phyloP scores from a whole-genome alignment of 2,113 vertebrate species.

The Mirza zaza region DNA sequence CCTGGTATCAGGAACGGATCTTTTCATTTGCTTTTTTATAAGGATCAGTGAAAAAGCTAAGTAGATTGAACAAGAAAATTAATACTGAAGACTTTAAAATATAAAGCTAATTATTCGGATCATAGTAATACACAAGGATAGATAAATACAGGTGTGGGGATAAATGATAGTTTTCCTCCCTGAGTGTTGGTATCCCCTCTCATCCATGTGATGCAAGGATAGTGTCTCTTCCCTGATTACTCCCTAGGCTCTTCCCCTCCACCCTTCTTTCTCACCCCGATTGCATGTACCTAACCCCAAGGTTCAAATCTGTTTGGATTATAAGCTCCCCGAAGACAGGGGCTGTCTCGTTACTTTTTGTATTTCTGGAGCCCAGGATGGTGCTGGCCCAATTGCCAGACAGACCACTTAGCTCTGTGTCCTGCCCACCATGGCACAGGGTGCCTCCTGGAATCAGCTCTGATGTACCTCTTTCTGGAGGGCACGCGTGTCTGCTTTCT shows the following conservation, averaged over 20 bases:
- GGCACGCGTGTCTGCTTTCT: background rate
- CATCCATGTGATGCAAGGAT: background rate
- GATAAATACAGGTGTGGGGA: background rate
- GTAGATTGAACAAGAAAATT: background rate
- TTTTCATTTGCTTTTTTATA: background rate
- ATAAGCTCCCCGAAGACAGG: background rate
- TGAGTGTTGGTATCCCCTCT: background rate
- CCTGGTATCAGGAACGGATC: background rate
- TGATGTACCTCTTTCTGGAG: background rate
- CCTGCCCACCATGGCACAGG: background rate
- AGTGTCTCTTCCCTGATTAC: background rate
- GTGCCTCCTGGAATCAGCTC: background rate
- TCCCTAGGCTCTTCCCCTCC: background rate
- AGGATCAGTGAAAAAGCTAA: background rate
- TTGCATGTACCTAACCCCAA: background rate
- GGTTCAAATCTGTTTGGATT: background rate
- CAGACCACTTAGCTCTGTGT: rapidly evolving
- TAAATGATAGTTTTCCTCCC: background rate
- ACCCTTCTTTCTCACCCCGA: background rate
- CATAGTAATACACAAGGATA: background rate
- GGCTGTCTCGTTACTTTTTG: background rate
- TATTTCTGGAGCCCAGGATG: background rate
- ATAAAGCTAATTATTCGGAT: background rate
- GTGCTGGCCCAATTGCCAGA: too few species aligned
- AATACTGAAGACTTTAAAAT: background rate